Evolutionary conservation across 2,888 invertebrate species (phyloP).

Genomic region (Tipula lateralis): DNA sequence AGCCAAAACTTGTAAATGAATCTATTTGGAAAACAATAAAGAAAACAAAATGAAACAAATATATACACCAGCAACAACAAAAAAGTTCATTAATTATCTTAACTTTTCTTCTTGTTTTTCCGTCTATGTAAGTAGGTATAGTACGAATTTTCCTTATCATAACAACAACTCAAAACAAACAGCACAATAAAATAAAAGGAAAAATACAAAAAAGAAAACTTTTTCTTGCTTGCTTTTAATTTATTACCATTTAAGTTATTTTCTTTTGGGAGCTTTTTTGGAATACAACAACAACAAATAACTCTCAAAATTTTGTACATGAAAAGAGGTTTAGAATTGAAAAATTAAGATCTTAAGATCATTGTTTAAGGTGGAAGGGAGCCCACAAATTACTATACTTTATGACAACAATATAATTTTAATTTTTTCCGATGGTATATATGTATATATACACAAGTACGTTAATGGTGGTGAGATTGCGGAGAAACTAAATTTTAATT

Average conservation of each 20-base stretch:
- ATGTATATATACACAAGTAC: no score
- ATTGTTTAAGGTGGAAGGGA: neutral
- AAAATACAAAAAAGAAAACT: neutral
- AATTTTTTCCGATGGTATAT: neutral
- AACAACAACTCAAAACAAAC: neutral
- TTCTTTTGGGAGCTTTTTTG: neutral
- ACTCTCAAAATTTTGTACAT: neutral
- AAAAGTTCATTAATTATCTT: conserved; percentile 25
- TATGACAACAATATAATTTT: neutral
- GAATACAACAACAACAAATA: neutral
- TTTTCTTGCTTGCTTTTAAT: conserved; percentile 2
- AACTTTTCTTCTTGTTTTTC: neutral
- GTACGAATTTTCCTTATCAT: neutral
- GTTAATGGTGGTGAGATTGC: neutral
- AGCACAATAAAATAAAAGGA: neutral
- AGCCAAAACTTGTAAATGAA: neutral
- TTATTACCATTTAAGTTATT: conserved; percentile 20
- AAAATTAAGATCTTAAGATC: neutral
- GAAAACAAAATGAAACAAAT: neutral
- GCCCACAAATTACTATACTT: neutral
- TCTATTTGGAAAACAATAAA: neutral
- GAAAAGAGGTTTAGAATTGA: neutral
- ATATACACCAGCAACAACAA: neutral
- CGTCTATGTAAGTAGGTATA: conserved; percentile 25
- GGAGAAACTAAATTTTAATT: conserved; percentile 5